A percentile compares a stretch with the other conserved stretches of the same genome.
Conservation (phyloP, 1,140 invertebrate species). For the Coptotermes formosanus region DNA sequence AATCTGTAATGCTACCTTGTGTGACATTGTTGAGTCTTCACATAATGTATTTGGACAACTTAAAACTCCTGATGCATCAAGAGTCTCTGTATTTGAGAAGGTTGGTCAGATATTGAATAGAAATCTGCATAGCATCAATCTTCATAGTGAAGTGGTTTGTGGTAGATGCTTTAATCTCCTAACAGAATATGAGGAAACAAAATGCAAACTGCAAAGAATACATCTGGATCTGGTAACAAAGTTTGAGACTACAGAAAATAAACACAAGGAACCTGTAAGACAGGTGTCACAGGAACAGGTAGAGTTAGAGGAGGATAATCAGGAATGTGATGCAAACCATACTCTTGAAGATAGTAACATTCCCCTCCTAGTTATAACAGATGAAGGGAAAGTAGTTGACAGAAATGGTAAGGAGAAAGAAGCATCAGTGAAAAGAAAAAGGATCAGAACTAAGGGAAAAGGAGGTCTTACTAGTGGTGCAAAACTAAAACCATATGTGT, state of each 20-base stretch:
- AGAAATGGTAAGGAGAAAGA: neutral
- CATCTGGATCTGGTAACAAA: slow-evolving; percentile 2
- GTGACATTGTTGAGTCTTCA: neutral
- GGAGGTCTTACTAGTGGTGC: neutral
- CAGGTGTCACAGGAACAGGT: neutral
- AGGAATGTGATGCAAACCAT: neutral
- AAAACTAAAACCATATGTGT: neutral
- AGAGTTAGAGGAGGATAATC: neutral
- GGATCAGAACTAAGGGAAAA: neutral
- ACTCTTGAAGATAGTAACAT: neutral
- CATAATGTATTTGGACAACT: slow-evolving; percentile 14
- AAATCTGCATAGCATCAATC: slow-evolving; percentile 20
- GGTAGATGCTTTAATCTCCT: slow-evolving; percentile 14
- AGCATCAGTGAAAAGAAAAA: neutral
- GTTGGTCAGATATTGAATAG: slow-evolving; percentile 20
- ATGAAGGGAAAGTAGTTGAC: slow-evolving; percentile 25
- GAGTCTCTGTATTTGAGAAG: slow-evolving; percentile 7
- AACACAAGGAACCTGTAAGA: neutral
- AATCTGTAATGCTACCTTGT: neutral
- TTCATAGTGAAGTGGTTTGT: slow-evolving; percentile 27
- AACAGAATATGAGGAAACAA: neutral
- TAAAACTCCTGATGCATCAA: neutral
- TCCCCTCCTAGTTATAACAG: slow-evolving; percentile 1
- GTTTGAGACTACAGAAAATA: slow-evolving; percentile 19
- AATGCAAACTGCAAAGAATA: slow-evolving; percentile 14